A percentile compares a stretch with the other conserved stretches of the same genome.
These are phyloP conservation scores for Corapipo altera DNA, from an alignment of 2,113 vertebrate species.

Conservation along the genomic window DNA sequence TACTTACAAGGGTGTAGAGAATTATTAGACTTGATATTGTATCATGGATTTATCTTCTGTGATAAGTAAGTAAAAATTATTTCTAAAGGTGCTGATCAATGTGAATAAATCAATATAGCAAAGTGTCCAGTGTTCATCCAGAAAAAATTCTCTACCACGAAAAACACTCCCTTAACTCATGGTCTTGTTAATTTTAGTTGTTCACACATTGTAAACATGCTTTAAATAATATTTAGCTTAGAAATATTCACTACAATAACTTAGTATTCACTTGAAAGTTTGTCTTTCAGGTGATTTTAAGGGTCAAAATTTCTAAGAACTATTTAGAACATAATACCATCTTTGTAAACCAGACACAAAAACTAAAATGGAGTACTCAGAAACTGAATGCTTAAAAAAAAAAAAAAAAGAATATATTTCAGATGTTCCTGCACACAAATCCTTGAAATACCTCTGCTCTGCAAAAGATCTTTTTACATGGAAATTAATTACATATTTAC, in stretches of 20 bases:
- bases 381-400: not conserved
- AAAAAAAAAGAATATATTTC: not conserved
- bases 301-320: not conserved
- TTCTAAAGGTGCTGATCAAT: slow-evolving; percentile 17
- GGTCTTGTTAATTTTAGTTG: not conserved
- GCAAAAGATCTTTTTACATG: not conserved
- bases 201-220: not conserved
- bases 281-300: not conserved
- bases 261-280: not conserved
- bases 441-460: not conserved
- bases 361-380: not conserved
- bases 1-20: not conserved
- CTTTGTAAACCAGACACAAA: not conserved
- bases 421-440: not conserved
- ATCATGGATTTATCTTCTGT: not conserved
- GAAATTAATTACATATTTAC: not conserved
- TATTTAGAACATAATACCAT: not conserved
- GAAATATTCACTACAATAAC: not conserved
- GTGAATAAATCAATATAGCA: not conserved
- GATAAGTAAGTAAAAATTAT: slow-evolving; percentile 28
- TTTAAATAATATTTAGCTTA: not conserved
- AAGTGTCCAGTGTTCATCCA: not conserved
- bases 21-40: not conserved
- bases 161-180: not conserved
- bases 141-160: not conserved